A percentile compares a stretch with the other conserved stretches of the same genome.
phyloP scores from a whole-genome alignment of 2,113 vertebrate species.

The Uropsilus gracilis region DNA sequence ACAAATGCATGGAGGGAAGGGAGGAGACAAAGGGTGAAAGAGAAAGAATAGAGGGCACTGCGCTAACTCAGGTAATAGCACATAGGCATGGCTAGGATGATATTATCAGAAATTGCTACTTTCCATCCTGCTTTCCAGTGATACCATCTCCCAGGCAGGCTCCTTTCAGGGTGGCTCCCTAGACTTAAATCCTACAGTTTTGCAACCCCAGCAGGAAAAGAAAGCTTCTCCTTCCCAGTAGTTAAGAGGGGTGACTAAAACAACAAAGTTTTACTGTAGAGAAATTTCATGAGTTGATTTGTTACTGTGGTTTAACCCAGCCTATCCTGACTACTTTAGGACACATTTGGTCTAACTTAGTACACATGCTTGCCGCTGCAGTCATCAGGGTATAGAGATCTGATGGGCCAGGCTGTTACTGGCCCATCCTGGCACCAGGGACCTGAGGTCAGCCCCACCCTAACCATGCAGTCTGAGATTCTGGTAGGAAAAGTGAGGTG shows the following conservation, averaged over 20 bases:
- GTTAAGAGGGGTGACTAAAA: neutral
- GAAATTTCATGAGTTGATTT: neutral
- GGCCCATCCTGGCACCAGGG: too few species aligned
- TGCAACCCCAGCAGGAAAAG: neutral
- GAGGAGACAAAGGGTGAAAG: neutral
- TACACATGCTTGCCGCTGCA: too few species aligned
- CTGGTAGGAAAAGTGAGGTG: neutral
- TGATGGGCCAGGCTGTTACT: too few species aligned
- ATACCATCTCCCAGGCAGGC: neutral
- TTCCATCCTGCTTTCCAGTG: neutral
- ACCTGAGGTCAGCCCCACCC: neutral
- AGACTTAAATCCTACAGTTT: neutral
- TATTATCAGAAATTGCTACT: neutral
- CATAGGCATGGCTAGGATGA: neutral
- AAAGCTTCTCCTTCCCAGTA: neutral
- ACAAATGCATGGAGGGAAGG: too few species aligned
- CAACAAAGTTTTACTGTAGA: neutral
- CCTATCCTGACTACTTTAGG: neutral
- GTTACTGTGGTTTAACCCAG: neutral
- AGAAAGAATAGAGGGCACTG: too few species aligned
- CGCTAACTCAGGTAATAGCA: neutral
- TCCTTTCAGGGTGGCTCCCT: neutral
- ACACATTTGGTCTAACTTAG: neutral
- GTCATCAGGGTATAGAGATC: neutral
- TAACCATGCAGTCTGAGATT: neutral